A percentile compares a stretch with the other conserved stretches of the same genome.
phyloP scores from a whole-genome alignment of 64 coral and sea anemone species.

The Montipora foliosa region DNA sequence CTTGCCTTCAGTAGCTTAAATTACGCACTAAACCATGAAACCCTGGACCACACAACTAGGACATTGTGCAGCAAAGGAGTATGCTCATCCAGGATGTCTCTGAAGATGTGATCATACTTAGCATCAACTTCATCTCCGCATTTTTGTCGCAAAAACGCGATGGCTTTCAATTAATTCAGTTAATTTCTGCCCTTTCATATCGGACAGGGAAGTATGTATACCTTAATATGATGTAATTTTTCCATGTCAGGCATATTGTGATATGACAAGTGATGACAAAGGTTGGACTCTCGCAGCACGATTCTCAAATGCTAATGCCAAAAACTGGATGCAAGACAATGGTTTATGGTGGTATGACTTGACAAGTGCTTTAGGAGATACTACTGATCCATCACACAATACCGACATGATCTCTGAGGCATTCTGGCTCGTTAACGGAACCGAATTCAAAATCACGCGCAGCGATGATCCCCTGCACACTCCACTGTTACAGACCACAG shows the following conservation, averaged over 20 bases:
- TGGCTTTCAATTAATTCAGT: no score
- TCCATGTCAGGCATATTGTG: neutral
- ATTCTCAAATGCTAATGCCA: slow-evolving; percentile 55
- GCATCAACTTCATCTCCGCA: no score
- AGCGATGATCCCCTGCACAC: slow-evolving; percentile 41
- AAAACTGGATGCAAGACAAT: slow-evolving; percentile 52
- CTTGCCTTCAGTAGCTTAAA: no score
- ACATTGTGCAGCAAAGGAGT: no score
- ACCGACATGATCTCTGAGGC: slow-evolving; percentile 27
- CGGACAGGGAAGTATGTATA: no score
- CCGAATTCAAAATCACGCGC: slow-evolving; percentile 53
- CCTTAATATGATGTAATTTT: neutral
- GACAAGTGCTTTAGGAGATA: neutral
- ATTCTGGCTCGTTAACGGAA: slow-evolving; percentile 48
- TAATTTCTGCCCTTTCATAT: no score
- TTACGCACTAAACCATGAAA: no score
- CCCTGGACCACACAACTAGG: no score
- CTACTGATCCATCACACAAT: slow-evolving; percentile 29
- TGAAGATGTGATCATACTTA: no score
- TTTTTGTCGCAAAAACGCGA: no score
- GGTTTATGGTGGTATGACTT: slow-evolving; percentile 56
- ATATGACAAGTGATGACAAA: neutral
- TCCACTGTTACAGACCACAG: slow-evolving; percentile 3
- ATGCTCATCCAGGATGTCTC: no score
- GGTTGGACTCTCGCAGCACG: slow-evolving; percentile 55